These are phyloP conservation scores for Pilophorus perplexus DNA, from an alignment of 2,888 invertebrate genomes.

Conservation along the genomic window DNA sequence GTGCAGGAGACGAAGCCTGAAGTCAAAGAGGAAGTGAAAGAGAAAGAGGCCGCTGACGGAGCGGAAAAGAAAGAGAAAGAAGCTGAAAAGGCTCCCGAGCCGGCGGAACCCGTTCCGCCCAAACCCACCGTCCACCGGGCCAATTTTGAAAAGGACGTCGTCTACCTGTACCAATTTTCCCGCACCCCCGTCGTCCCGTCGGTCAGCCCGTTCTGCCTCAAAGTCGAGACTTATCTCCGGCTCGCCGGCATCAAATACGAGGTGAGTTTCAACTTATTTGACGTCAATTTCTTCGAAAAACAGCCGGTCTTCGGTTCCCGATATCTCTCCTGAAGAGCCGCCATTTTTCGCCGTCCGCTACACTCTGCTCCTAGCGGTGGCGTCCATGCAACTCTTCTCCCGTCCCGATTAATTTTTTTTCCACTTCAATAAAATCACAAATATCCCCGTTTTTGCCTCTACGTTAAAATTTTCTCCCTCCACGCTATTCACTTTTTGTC, in stretches of 20 bases:
- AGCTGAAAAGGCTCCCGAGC: slow-evolving; percentile 46
- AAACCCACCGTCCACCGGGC: slow-evolving; percentile 79
- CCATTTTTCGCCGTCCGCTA: slow-evolving; percentile 10
- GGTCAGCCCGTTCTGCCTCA: slow-evolving; percentile 87
- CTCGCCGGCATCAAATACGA: slow-evolving; percentile 89
- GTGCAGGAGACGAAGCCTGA: slow-evolving; percentile 55
- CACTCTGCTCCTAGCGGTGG: slow-evolving; percentile 33
- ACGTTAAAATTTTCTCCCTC: too few relatives aligned
- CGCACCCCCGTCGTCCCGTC: slow-evolving; percentile 87
- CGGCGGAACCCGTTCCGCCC: slow-evolving; percentile 53
- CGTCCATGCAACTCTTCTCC: slow-evolving; percentile 26
- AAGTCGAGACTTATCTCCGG: slow-evolving; percentile 94
- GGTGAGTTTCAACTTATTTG: slow-evolving; percentile 60
- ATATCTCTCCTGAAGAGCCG: not conserved
- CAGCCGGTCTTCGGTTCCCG: not conserved
- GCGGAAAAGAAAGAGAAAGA: slow-evolving; percentile 46
- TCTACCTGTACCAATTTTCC: slow-evolving; percentile 91
- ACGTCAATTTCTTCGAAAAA: not conserved
- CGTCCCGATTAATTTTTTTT: not conserved
- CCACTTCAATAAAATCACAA: not conserved
- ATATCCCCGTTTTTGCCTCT: too few relatives aligned
- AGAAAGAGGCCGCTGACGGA: slow-evolving; percentile 47
- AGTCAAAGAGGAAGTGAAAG: slow-evolving; percentile 44
- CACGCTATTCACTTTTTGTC: too few relatives aligned
- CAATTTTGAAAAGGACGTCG: slow-evolving; percentile 87